Percentiles rank a stretch among this genome's conserved stretches.
Conservation (phyloP, 2,888 invertebrate species). For the Hypercompe scribonia region DNA sequence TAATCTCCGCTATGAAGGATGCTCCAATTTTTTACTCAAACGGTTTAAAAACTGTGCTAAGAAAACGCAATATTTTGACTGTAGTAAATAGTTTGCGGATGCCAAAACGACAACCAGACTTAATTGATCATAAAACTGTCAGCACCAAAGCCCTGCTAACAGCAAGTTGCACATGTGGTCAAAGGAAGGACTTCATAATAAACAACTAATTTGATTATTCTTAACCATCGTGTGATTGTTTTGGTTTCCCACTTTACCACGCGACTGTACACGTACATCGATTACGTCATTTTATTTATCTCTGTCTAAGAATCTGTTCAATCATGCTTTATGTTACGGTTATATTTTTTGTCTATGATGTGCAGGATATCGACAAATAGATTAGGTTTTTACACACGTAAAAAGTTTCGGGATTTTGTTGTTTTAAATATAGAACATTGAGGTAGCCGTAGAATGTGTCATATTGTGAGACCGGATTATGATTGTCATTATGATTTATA, state of each 20-base stretch:
- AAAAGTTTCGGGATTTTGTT: background rate
- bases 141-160: conserved; percentile 61
- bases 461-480: background rate
- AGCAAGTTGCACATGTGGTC: conserved; percentile 57
- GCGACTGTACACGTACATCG: conserved; percentile 41
- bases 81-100: conserved; percentile 45
- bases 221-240: conserved; percentile 69
- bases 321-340: conserved; percentile 36
- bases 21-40: background rate
- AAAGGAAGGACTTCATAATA: conserved; percentile 52
- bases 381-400: conserved; percentile 31
- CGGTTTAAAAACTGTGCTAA: background rate
- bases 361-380: conserved; percentile 27
- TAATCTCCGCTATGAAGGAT: background rate
- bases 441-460: background rate
- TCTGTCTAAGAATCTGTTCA: conserved; percentile 30
- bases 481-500: background rate
- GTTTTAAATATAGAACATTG: background rate
- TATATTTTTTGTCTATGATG: conserved; percentile 29
- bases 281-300: conserved; percentile 49
- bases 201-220: conserved; percentile 50
- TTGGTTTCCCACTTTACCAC: conserved; percentile 55
- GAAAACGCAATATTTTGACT: conserved; percentile 14
- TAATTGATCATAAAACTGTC: conserved; percentile 66
- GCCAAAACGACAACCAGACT: conserved; percentile 56